Evolutionary conservation across 2,113 vertebrate genomes (phyloP), one percentile per base, ranked within the genome.

Genomic region (Acrocephalus arundinaceus): DNA sequence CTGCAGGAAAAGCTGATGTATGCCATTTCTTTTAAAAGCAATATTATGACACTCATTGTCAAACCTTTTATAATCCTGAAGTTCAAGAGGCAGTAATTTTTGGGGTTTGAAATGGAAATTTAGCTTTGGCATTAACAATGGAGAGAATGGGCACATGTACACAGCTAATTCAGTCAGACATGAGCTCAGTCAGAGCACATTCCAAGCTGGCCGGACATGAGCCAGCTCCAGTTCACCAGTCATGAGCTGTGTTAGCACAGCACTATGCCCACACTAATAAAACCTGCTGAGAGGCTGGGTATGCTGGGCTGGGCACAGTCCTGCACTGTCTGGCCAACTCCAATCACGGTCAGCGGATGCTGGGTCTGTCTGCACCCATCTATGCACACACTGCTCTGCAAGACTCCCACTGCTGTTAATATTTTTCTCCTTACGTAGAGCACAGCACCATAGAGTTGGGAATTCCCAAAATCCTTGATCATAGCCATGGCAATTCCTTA

Each of bases 281-380:
- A 96, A 59, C 68, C 83, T 78, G 72, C 80, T 67, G 76, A 72
- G 86, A 92, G 45, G 51, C 39, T 48, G 90, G 51, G 41, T 39
- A 43, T 54, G 43, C 59, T 51, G 58, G 63, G 79, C 59, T 95
- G 85, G 85, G 87, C 87, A 96, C 49, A 37, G 72, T 43, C 49
- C 75, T 91, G 49, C 24, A 9, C 87, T 95, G 96, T 95, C 95
- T 97, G 88, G 94, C 92, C 96, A 97, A 85, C 75, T 92, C 51
- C 62, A 73, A 5, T 31, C 67, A 58, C 2, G 63, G 88, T 88
- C 58, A 70, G 82, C 6, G 28, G 58, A 66, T 37, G 43, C 85
- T 77, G 67, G 28, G 37, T 65, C 78, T 85, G 71, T 57, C 74
- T 94, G 88, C 82, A 90, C 31, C 63, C 78, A 80, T 41, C 45